Evolutionary conservation across 2,113 vertebrate species (phyloP), one percentile per base, ranked within the genome.

Genomic region (Oceanodroma tethys): DNA sequence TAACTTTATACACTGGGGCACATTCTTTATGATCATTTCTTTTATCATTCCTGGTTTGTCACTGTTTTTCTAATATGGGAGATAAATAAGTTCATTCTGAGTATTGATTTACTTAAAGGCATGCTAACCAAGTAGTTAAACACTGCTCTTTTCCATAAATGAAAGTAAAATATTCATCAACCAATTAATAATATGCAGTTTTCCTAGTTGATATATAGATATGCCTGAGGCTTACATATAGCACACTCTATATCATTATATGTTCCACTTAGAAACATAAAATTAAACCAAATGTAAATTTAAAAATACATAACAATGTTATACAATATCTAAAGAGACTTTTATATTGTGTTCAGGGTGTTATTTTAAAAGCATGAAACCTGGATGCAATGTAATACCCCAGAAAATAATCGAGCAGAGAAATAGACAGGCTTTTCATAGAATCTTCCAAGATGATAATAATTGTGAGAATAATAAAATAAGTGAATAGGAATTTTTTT

Each of bases 81-180:
- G 63, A 97, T 95, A 96, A 98, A 89, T 95, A 75, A 80, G 34
- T 92, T 96, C 53, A 92, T 95, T 80, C 63, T 65, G 29, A 78
- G 38, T 95, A 97, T 93, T 95, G 83, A 97, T 97, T 96, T 97
- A 94, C 59, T 96, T 97, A 95, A 96, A 98, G 72, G 80, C 90
- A 94, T 89, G 62, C 86, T 96, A 94, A 86, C 48, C 63, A 79
- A 97, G 72, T 90, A 97, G 85, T 98, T 98, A 97, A 96, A 95
- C 45, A 81, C 63, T 30, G 82, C 73, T 93, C 81, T 94, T 94
- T 96, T 95, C 75, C 85, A 13, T 95, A 95, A 97, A 76, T 94
- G 74, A 81, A 95, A 90, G 22, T 95, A 96, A 97, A 97, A 97
- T 97, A 97, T 95, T 98, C 84, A 97, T 95, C 84, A 86, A 43